A percentile compares a stretch with the other conserved stretches of the same genome.
phyloP scores from a whole-genome alignment of 1,140 invertebrate genomes.

The Drosophila carrolli region DNA sequence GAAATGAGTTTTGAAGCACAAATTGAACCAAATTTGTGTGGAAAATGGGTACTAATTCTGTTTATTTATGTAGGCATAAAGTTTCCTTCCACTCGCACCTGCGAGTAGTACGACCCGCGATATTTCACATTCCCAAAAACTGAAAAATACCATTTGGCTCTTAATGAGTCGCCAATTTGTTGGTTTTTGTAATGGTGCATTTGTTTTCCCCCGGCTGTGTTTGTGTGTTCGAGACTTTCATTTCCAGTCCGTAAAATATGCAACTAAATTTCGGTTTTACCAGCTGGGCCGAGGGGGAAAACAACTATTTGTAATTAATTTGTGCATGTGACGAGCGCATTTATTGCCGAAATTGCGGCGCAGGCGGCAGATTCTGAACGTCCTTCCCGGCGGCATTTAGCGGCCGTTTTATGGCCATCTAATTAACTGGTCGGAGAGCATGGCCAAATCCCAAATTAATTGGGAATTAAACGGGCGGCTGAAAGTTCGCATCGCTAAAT shows the following conservation, averaged over 20 bases:
- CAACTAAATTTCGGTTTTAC: constrained; percentile 30
- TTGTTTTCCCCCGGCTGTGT: constrained; percentile 1
- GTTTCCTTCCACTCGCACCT: constrained; percentile 24
- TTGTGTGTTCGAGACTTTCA: constrained; percentile 21
- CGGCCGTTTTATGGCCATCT: constrained; percentile 47
- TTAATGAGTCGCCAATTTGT: constrained; percentile 40
- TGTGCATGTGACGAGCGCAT: constrained; percentile 42
- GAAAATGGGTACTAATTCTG: constrained; percentile 8
- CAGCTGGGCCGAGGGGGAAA: background rate
- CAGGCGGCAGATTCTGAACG: constrained; percentile 7
- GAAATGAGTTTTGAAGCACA: background rate
- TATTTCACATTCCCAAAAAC: constrained; percentile 6
- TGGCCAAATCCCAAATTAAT: constrained; percentile 76
- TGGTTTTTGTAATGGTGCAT: constrained; percentile 25
- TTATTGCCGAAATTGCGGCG: constrained; percentile 32
- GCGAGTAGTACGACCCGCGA: constrained; percentile 6
- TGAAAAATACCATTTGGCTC: constrained; percentile 18
- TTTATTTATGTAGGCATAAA: constrained; percentile 32
- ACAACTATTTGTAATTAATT: constrained; percentile 46
- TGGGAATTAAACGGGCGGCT: constrained; percentile 64
- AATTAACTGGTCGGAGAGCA: constrained; percentile 51
- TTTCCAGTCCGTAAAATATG: constrained; percentile 34
- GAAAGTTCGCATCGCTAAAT: constrained; percentile 24
- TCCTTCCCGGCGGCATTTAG: constrained; percentile 16
- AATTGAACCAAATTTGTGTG: background rate